These are phyloP conservation scores for Fundulus diaphanus DNA, from an alignment of 2,797 vertebrate species.

Conservation along the genomic window DNA sequence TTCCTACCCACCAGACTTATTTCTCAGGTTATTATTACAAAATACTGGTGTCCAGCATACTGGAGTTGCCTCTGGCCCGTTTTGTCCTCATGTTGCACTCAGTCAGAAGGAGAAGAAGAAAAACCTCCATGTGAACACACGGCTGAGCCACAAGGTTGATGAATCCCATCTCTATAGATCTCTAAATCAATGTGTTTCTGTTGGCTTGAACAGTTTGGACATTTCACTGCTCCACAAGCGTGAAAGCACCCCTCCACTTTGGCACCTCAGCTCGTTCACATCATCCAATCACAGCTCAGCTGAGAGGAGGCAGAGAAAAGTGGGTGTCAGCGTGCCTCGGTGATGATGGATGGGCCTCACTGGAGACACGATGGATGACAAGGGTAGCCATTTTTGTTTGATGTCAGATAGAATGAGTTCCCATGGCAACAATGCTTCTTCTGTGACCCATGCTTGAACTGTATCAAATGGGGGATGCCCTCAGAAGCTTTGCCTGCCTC, in stretches of 20 bases:
- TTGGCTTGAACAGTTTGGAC: slow-evolving; percentile 56
- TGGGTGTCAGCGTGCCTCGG: slow-evolving; percentile 67
- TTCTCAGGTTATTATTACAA: slow-evolving; percentile 13
- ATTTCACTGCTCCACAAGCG: slow-evolving; percentile 51
- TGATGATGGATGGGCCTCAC: slow-evolving; percentile 79
- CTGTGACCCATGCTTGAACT: slow-evolving; percentile 60
- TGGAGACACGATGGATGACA: slow-evolving; percentile 76
- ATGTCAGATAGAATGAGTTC: slow-evolving; percentile 62
- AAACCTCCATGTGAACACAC: slow-evolving; percentile 16
- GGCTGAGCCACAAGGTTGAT: slow-evolving; percentile 35
- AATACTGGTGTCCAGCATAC: neutral
- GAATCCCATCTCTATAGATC: slow-evolving; percentile 56
- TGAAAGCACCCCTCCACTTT: slow-evolving; percentile 54
- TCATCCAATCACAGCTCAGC: slow-evolving; percentile 71
- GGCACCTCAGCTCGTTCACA: slow-evolving; percentile 27
- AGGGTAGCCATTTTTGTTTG: slow-evolving; percentile 71
- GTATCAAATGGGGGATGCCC: slow-evolving; percentile 47
- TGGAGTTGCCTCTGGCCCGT: neutral
- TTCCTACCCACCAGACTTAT: neutral
- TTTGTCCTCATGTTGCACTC: slow-evolving; percentile 11
- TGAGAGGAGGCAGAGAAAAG: slow-evolving; percentile 72
- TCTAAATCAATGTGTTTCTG: slow-evolving; percentile 64
- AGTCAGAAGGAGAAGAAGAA: neutral
- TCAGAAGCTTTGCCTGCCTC: slow-evolving; percentile 52
- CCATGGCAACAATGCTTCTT: slow-evolving; percentile 49